Conservation (phyloP, 2,888 invertebrate species). For the Invenusta paracnida region DNA sequence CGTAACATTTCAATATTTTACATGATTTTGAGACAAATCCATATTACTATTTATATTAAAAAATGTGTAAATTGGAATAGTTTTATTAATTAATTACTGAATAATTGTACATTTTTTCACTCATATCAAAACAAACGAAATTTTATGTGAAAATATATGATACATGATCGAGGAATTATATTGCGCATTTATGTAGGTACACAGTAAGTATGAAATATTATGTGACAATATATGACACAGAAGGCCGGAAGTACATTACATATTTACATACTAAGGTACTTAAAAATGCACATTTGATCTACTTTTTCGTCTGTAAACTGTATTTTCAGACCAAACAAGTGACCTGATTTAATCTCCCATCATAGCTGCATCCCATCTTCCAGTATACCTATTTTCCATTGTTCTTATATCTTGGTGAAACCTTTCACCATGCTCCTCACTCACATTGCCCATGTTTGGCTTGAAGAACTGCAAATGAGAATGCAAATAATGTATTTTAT, state of each 20-base stretch:
- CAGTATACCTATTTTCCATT: background rate
- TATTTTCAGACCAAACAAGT: background rate
- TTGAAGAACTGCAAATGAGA: conserved; percentile 24
- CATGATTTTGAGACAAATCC: background rate
- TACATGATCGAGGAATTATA: background rate
- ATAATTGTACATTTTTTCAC: background rate
- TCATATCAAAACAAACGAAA: background rate
- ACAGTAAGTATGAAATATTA: background rate
- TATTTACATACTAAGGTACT: background rate
- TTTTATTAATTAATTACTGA: background rate
- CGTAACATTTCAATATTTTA: background rate
- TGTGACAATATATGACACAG: no score
- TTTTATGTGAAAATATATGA: background rate
- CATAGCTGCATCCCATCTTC: background rate
- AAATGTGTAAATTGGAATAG: background rate
- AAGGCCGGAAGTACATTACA: no score
- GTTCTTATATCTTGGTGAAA: background rate
- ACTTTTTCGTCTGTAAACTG: background rate
- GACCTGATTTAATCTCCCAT: background rate
- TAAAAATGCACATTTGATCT: background rate
- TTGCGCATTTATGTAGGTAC: background rate
- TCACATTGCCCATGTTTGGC: conserved; percentile 15
- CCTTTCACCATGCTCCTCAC: conserved; percentile 26
- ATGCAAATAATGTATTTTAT: conserved; percentile 39
- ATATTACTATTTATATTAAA: background rate